A percentile compares a stretch with the other conserved stretches of the same genome.
These are phyloP conservation scores for Caenorhabditis angaria DNA, from an alignment of 2,888 invertebrate species.

Conservation along the genomic window DNA sequence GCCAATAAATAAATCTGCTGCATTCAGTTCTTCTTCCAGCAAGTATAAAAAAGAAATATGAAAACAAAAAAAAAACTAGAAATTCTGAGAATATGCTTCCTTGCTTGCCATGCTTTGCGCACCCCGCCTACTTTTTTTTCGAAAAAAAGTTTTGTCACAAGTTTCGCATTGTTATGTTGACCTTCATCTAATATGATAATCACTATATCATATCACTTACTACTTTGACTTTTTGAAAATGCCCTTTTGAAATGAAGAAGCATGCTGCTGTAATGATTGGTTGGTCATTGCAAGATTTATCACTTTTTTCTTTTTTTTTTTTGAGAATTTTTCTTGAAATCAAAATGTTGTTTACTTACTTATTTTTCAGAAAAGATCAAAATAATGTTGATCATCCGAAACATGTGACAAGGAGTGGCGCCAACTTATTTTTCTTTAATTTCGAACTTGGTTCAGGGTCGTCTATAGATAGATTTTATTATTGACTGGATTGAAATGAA, in stretches of 20 bases:
- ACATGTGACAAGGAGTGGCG: slow-evolving; percentile 2
- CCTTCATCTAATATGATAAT: slow-evolving; percentile 25
- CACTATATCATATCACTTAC: slow-evolving; percentile 6
- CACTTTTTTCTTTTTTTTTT: no score
- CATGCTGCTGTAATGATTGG: not conserved
- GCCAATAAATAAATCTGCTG: slow-evolving; percentile 22
- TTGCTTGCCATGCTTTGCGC: slow-evolving; percentile 17
- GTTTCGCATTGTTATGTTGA: slow-evolving; percentile 30
- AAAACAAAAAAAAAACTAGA: slow-evolving; percentile 7
- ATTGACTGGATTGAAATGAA: not conserved
- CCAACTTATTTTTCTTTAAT: not conserved
- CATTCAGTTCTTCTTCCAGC: slow-evolving; percentile 14
- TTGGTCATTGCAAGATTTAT: no score
- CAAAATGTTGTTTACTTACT: no score
- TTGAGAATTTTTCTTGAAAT: no score
- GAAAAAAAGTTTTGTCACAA: slow-evolving; percentile 19
- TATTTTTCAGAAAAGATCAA: not conserved
- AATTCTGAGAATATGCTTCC: not conserved
- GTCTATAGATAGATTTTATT: not conserved
- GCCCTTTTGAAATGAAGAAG: not conserved
- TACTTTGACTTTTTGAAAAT: no score
- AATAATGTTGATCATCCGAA: not conserved
- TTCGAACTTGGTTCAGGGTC: not conserved
- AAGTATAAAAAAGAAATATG: slow-evolving; percentile 6
- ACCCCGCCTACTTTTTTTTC: slow-evolving; percentile 17